Evolutionary conservation across 2,797 vertebrate species (phyloP).

Genomic region (Tragelaphus oryx): DNA sequence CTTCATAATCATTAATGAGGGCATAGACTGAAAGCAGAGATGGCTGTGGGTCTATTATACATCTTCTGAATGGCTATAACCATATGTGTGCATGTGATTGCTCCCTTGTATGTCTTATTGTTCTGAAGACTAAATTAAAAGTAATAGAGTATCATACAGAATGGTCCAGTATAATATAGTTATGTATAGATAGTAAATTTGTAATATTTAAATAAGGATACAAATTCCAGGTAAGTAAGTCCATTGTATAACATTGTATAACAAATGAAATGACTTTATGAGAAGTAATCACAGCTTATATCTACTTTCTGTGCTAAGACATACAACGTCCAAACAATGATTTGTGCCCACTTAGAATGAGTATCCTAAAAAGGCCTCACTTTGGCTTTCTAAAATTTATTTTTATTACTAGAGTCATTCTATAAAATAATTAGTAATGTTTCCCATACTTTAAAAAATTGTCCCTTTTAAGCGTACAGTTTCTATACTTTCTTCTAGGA

Average conservation of each 20-base stretch:
- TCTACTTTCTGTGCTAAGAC: not conserved
- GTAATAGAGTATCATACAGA: not conserved
- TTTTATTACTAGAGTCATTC: not conserved
- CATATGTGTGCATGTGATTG: not conserved
- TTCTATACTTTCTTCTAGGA: not conserved
- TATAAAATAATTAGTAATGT: not conserved
- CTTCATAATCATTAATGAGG: not conserved
- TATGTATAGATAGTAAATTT: not conserved
- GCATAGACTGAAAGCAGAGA: not conserved
- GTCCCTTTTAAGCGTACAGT: not conserved
- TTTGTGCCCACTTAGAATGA: not conserved
- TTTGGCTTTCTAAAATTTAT: slow-evolving; percentile 12
- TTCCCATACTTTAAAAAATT: not conserved
- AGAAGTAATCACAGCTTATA: not conserved
- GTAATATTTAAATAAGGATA: not conserved
- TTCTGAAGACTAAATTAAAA: not conserved
- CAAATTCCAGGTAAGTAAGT: not conserved
- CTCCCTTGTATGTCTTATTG: not conserved
- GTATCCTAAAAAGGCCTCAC: not conserved
- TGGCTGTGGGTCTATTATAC: fast-evolving
- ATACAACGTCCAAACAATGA: not conserved
- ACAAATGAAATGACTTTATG: not conserved
- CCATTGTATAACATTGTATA: not conserved
- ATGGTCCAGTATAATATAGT: not conserved
- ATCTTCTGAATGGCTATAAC: not conserved